Base-by-base conservation (phyloP, 2,888 invertebrate genomes). In the Candidula unifasciata region DNA sequence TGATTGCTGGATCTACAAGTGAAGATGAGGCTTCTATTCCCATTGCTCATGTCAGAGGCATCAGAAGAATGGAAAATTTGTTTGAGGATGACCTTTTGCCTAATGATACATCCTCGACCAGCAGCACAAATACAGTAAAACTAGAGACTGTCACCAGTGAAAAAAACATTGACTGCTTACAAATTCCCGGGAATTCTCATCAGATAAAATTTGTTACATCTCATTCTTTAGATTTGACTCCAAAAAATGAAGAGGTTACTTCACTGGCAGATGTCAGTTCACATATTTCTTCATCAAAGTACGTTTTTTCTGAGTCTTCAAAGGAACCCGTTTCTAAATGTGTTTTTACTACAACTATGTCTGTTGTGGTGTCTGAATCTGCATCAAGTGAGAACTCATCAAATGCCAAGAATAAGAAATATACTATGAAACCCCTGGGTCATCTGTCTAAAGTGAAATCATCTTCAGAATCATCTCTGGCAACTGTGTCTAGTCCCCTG, bases 401-500 rank as follows among this genome's bases (percentile, higher is more conserved):
- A 16, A 66, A 18, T 52, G 66, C 33, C 66, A 66, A 77, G 24
- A 66, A 52, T 5, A 79, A 68, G 16, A 37, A 35, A 0, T 76
- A 57, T 8, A 35, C 2, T n/a, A 60, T 52, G 13, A 57, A 64
- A 52, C 85, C 85, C 0, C 64, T 86, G 18, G 84, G 85, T 6
- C 83, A 80, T 27, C 37, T 88, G 68, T 83, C 86, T 1, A 64
- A 87, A 76, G 24, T 89, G 18, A 89, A 89, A 79, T 89, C 88
- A 0, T 89, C 88, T 2, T 89, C 88, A 0, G 87, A 86, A 33
- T 88, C 88, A 10, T 89, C 90, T 24, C 80, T 90, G 10, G 86
- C 90, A 3, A 89, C 89, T 44, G 84, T 90, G 13, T 84, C 85
- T 80, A 91, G 91, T 81, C 92, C 92, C 35, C 90, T 91, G 3